A percentile compares a stretch with the other conserved stretches of the same genome.
These are phyloP conservation scores for Calyptomena viridis DNA, from an alignment of 2,113 vertebrate genomes.

Conservation along the genomic window DNA sequence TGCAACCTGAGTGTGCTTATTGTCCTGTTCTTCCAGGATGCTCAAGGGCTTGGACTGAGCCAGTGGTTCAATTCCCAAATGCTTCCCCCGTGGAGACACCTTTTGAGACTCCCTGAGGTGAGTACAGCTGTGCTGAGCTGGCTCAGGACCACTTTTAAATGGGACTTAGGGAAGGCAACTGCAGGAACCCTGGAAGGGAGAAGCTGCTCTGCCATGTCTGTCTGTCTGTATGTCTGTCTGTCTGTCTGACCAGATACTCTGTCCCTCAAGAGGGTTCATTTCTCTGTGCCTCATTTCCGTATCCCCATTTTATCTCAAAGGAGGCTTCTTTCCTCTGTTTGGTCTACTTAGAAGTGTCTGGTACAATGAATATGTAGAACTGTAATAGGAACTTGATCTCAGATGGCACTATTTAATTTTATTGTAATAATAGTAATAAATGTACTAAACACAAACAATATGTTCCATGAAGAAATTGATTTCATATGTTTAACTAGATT, in stretches of 20 bases:
- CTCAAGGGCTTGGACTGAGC: background rate
- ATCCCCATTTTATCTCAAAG: background rate
- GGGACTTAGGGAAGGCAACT: background rate
- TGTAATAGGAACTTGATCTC: background rate
- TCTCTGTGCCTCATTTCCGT: background rate
- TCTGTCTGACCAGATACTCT: no score
- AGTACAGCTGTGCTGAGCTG: background rate
- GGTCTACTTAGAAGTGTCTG: background rate
- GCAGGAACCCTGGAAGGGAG: background rate
- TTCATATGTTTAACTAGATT: slow-evolving; percentile 3
- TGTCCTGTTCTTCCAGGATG: background rate
- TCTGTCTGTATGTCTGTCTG: no score
- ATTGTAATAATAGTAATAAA: background rate
- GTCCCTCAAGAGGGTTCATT: background rate
- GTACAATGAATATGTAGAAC: background rate
- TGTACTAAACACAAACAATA: slow-evolving; percentile 8
- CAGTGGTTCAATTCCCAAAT: background rate
- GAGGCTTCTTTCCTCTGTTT: background rate
- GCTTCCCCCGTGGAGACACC: background rate
- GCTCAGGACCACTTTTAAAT: background rate
- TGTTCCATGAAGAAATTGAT: background rate
- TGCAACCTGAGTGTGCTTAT: fast-evolving
- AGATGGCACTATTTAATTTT: background rate
- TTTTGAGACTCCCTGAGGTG: background rate
- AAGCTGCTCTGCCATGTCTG: background rate